A percentile compares a stretch with the other conserved stretches of the same genome.
Conservation (phyloP, 2,888 invertebrate genomes). For the Gastracanthus pulcherrimus region DNA sequence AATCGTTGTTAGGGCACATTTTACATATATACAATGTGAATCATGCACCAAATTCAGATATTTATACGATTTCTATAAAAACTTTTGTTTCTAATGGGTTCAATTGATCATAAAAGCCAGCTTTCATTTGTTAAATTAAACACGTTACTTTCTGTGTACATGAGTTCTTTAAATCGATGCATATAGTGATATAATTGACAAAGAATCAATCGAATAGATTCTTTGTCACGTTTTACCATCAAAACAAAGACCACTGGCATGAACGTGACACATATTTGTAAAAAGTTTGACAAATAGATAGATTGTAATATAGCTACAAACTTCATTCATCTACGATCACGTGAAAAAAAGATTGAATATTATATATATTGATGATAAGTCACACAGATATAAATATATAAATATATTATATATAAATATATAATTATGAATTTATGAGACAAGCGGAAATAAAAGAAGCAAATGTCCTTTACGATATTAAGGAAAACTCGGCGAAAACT, state of each 20-base stretch:
- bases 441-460: slow-evolving; percentile 23
- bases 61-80: background rate
- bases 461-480: slow-evolving; percentile 48
- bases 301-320: slow-evolving; percentile 52
- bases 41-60: background rate
- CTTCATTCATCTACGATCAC: slow-evolving; percentile 37
- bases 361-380: slow-evolving; percentile 46
- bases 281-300: slow-evolving; percentile 50
- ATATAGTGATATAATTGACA: slow-evolving; percentile 36
- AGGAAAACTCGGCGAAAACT: slow-evolving; percentile 37
- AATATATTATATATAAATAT: slow-evolving; percentile 33
- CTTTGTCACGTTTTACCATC: slow-evolving; percentile 36
- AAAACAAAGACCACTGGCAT: slow-evolving; percentile 40
- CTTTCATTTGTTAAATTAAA: slow-evolving; percentile 38
- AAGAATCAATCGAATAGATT: slow-evolving; percentile 44
- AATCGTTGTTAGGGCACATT: background rate
- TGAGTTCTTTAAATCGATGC: slow-evolving; percentile 23
- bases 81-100: background rate
- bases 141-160: background rate
- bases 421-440: slow-evolving; percentile 40
- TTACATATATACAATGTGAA: background rate
- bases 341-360: slow-evolving; percentile 32
- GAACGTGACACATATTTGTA: slow-evolving; percentile 44
- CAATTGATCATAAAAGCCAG: background rate
- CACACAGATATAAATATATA: slow-evolving; percentile 47